Percentiles rank a stretch among this genome's conserved stretches.
phyloP scores from a whole-genome alignment of 2,113 vertebrate genomes.

The Caracal caracal region DNA sequence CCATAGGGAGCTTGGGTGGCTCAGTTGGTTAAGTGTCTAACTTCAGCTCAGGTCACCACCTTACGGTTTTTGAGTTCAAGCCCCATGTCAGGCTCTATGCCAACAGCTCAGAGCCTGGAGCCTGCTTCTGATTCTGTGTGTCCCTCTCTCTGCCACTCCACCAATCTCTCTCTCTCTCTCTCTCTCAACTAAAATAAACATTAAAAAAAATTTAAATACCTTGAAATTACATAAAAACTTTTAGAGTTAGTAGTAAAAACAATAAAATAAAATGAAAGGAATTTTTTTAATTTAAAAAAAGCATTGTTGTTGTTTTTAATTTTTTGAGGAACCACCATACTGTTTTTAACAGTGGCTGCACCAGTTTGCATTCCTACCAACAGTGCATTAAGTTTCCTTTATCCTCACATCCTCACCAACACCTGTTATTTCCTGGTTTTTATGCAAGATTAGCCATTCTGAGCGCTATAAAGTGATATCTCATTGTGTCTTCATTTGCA shows the following conservation, averaged over 20 bases:
- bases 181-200: no score
- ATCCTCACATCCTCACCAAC: not conserved
- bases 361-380: not conserved
- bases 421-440: not conserved
- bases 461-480: not conserved
- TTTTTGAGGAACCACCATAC: not conserved
- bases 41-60: no score
- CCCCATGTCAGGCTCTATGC: no score
- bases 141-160: no score
- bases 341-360: not conserved
- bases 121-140: no score
- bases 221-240: not conserved
- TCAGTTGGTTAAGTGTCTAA: no score
- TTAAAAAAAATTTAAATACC: not conserved
- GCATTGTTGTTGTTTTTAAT: no score
- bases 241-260: conserved; percentile 26
- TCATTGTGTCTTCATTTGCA: not conserved
- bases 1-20: no score
- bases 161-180: no score
- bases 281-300: not conserved
- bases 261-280: not conserved
- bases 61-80: no score
- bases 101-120: no score
- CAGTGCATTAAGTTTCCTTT: not conserved
- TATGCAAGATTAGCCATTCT: not conserved